Evolutionary conservation across 1,140 invertebrate genomes (phyloP).

Genomic region (Pachyrhynchus sulphureomaculatus): DNA sequence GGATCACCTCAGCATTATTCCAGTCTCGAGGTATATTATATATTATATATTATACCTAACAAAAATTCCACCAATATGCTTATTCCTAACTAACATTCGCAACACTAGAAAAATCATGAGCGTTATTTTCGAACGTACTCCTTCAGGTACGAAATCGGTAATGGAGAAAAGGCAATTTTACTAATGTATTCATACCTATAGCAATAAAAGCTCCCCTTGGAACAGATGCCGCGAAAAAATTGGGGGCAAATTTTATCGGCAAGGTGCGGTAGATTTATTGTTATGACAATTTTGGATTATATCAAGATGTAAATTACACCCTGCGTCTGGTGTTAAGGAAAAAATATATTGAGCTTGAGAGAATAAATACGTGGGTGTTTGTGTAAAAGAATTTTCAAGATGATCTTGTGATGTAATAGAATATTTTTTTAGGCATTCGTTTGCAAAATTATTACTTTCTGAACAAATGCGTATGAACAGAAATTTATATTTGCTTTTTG

Average conservation of each 20-base stretch:
- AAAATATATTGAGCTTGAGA: background rate
- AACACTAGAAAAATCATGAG: too few relatives aligned
- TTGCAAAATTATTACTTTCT: background rate
- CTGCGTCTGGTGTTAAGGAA: background rate
- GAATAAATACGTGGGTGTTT: background rate
- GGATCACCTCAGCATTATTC: too few relatives aligned
- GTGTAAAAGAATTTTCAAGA: background rate
- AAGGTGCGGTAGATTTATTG: constrained; percentile 33
- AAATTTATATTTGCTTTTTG: too few relatives aligned
- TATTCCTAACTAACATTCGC: too few relatives aligned
- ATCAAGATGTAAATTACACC: constrained; percentile 19
- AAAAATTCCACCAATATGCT: too few relatives aligned
- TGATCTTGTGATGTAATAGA: background rate
- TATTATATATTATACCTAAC: too few relatives aligned
- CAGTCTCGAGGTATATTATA: too few relatives aligned
- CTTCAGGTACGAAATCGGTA: constrained; percentile 24
- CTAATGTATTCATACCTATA: constrained; percentile 36
- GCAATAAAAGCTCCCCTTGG: constrained; percentile 27
- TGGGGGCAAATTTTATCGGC: constrained; percentile 33
- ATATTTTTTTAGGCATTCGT: background rate
- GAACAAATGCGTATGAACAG: too few relatives aligned
- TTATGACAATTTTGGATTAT: constrained; percentile 29
- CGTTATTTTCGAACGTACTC: constrained; percentile 8
- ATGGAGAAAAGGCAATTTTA: constrained; percentile 33
- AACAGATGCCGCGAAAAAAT: constrained; percentile 31